Evolutionary conservation across 2,113 vertebrate genomes (phyloP).

Genomic region (Phaethon lepturus): DNA sequence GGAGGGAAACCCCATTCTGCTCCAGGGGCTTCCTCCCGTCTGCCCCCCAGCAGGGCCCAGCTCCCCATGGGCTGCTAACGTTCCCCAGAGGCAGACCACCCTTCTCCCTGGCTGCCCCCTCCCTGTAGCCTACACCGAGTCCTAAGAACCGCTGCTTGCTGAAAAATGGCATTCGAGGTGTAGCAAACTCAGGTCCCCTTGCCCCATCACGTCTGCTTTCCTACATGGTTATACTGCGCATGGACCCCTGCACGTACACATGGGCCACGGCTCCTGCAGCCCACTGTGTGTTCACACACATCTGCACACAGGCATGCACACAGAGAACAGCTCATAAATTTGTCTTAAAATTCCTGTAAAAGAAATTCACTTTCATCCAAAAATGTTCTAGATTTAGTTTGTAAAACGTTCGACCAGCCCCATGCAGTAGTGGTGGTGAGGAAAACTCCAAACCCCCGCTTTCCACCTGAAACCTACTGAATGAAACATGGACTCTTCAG

Average conservation of each 20-base stretch:
- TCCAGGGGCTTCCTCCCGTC: not conserved
- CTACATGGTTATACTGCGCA: not conserved
- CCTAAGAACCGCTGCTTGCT: not conserved
- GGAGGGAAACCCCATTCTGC: not conserved
- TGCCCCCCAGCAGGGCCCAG: not conserved
- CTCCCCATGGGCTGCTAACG: not conserved
- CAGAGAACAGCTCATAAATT: not conserved
- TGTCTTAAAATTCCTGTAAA: not conserved
- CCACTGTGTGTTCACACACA: not conserved
- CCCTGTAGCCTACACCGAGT: not conserved
- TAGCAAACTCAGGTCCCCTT: not conserved
- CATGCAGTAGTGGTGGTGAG: not conserved
- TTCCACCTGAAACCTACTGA: not conserved
- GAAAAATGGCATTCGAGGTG: not conserved
- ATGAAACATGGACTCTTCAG: not conserved
- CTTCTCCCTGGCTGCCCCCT: not conserved
- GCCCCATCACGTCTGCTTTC: not conserved
- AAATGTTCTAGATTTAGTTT: not conserved
- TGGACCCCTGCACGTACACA: too few relatives aligned
- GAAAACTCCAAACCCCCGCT: not conserved
- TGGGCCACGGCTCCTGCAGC: accelerated
- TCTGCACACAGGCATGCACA: accelerated
- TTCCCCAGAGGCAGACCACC: not conserved
- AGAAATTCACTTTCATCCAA: not conserved
- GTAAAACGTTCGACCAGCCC: not conserved